Base-by-base conservation (phyloP, 2,888 invertebrate genomes). In the Argynnis bischoffii region DNA sequence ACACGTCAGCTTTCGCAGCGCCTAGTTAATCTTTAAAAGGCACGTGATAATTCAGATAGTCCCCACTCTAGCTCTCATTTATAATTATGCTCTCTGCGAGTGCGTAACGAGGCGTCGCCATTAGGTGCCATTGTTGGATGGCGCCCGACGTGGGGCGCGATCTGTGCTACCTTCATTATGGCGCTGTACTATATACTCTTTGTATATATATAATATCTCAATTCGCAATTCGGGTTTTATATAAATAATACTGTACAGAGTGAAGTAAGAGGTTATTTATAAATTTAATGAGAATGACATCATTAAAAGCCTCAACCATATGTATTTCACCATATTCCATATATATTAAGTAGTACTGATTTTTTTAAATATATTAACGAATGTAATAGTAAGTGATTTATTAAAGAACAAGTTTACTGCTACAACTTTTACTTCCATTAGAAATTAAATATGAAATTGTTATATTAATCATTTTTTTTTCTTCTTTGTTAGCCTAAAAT, bases 121-220 rank as follows among this genome's bases (percentile, higher is more conserved):
- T 89, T 90, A 90, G 87, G 74, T 67, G 75, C 70, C 78, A 87
- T 89, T 90, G 89, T 90, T 77, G 69, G 68, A 64, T 83, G 86
- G 85, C 85, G 83, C 87, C 86, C 87, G 80, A 78, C 84, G 79
- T 79, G 84, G 82, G 80, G 77, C 77, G 72, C 69, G 68, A 70
- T 72, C 71, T 63, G 69, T 61, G 69, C 63, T 64, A 60, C 69
- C 72, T 66, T 71, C 72, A 66, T 72, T 72, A 72, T 64, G 55
- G 47, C 41, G 51, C 55, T 70, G 46, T 53, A 61, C n/a, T 61
- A 64, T 60, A 51, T 64, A 63, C 35, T 26, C 4, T n/a, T 66
- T 26, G 8, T 59, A 59, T 59, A 59, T 59, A 15, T 4, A 41
- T n/a, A 46, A 51, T 46, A 47, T 57, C 4, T 63, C 31, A 60